Base-by-base conservation (phyloP, 1,140 invertebrate genomes). In the Psilanteris sp. region DNA sequence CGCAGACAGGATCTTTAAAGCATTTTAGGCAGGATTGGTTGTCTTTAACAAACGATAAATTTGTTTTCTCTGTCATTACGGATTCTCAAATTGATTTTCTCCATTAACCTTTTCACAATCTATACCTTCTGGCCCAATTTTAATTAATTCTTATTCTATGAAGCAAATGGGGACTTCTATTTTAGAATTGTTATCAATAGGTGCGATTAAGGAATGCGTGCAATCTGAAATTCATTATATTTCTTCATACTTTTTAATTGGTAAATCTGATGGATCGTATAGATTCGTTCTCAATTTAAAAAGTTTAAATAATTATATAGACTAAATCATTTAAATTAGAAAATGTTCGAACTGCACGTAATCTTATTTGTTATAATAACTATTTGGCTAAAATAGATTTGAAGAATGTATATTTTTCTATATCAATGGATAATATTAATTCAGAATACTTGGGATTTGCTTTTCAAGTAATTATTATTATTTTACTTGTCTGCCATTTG, bases 401-500 rank as follows among this genome's bases (percentile, higher is more conserved):
- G 5, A 29, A 29, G 5, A 29, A 10, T 5, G 27, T 9, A 10
- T 29, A 10, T 29, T 29, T 29, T 29, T 10, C 9, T 10, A 9
- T 29, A 3, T 9, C 27, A 9, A 36, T 50, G 4, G 6, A 50
- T 9, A 14, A 31, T 14, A 3, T 24, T 9, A 24, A 9, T 20
- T 1, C 14, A 0, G 36, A 24, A 36, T 50, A 34, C 8, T 16
- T 36, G 6, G 3, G 46, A 8, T 43, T 43, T 16, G 15, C 27
- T 14, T 50, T 24, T 10, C 2, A 29, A 9, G n/a, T 18, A 10
- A 32, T 11, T 5, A 13, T 0, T 64, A 26, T 13, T 26, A 64
- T n/a, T 64, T 64, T 14, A n/a, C 3, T 5, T 41, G 44, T 4
- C 15, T 64, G 0, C 59, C 44, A 6, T 64, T 64, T 6, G 46